Base-by-base conservation (phyloP, 2,113 vertebrate species). In the Plotosus lineatus region DNA sequence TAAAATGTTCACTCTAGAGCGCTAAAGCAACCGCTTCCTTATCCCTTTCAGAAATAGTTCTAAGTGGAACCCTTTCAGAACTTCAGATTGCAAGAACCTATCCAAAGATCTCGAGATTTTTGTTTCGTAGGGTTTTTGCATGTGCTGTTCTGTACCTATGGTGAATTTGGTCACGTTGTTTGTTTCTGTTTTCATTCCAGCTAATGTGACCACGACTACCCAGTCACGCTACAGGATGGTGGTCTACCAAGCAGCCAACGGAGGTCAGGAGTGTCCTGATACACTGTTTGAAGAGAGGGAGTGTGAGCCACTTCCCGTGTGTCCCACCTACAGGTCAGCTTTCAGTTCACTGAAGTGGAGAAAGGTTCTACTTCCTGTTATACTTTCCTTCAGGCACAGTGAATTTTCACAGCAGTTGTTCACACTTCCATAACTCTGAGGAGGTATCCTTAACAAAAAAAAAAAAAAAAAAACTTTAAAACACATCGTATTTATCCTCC, bases 261-360 rank as follows among this genome's bases (percentile, higher is more conserved):
- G 95, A 83, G 98, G 97, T 77, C 95, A 95, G 55, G 93, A 95
- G 15, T 99, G 98, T 82, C 98, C 98, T 0, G 96, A 98, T 88
- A 99, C 98, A 0, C 91, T 99, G 80, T 97, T 94, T 84, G 98
- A 99, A 84, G 98, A 98, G 85, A 93, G 98, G 85, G 96, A 97
- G 55, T 99, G 98, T 92, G 97, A 99, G 90, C 92, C 94, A 73
- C 81, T 91, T 81, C 91, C 92, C 31, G 6, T 91, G 46, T 99
- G 98, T 87, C 94, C 95, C 48, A 83, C 86, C 12, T 99, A 95
- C 81, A 94, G 96, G 98, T 97, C 94, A 72, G 42, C 5, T 17
- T 71, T 28, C n/a, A 17, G 19, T n/a, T 17, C 65, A 0, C 61
- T 38, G 12, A 31, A 36, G 61, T 65, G 33, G 11, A 31, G 4